Percentiles rank a stretch among this genome's conserved stretches.
phyloP scores from a whole-genome alignment of 2,797 vertebrate species.

The Pipistrellus kuhlii region DNA sequence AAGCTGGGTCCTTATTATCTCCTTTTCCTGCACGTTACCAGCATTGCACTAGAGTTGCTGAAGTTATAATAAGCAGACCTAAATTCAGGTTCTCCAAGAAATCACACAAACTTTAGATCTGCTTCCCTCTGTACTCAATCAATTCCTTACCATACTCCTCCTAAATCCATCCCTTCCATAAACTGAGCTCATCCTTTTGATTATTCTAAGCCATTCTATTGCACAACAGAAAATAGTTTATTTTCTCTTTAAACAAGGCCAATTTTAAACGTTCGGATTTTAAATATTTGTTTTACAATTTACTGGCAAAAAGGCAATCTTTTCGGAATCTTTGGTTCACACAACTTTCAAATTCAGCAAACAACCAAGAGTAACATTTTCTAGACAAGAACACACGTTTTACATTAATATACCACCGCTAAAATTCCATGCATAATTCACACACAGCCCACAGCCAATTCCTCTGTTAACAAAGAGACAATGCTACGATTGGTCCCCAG shows the following conservation, averaged over 20 bases:
- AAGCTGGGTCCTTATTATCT: constrained; percentile 72
- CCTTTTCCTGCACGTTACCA: constrained; percentile 64
- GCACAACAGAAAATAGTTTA: constrained; percentile 80
- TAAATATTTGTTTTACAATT: constrained; percentile 78
- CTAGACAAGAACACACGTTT: constrained; percentile 85
- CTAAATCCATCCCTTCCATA: constrained; percentile 83
- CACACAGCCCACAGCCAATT: constrained; percentile 88
- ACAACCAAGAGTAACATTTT: constrained; percentile 85
- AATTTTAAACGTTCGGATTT: constrained; percentile 75
- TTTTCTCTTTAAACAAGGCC: constrained; percentile 81
- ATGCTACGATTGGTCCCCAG: constrained; percentile 81
- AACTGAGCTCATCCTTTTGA: constrained; percentile 73
- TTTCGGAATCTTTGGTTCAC: constrained; percentile 85
- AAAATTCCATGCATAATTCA: constrained; percentile 84
- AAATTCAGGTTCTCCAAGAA: constrained; percentile 85
- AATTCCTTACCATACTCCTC: constrained; percentile 81
- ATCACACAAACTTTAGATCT: constrained; percentile 84
- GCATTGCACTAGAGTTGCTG: constrained; percentile 76
- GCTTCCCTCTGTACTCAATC: constrained; percentile 80
- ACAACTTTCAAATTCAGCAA: constrained; percentile 87
- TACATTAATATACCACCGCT: constrained; percentile 84
- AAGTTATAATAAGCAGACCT: constrained; percentile 81
- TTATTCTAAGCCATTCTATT: constrained; percentile 75
- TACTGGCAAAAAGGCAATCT: constrained; percentile 82
- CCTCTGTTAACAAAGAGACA: constrained; percentile 86